Conservation (phyloP, 2,797 vertebrate genomes). For the Otus scops region DNA sequence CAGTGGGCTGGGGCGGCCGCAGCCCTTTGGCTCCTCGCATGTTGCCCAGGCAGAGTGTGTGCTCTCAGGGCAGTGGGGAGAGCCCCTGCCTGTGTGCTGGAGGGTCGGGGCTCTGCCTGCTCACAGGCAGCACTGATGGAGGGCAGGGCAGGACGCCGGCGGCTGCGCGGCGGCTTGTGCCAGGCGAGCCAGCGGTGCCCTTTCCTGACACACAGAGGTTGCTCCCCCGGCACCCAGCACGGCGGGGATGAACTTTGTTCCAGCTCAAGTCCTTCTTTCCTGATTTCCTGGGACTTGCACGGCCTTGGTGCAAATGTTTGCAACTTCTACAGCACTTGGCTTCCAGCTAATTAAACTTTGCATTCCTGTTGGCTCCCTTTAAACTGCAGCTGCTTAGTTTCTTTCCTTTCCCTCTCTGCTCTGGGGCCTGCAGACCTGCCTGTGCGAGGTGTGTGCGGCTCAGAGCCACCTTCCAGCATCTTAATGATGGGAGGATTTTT, state of each 20-base stretch:
- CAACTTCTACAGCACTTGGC: not conserved
- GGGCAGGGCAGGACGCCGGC: not conserved
- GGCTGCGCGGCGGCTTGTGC: not conserved
- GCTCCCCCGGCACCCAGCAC: not conserved
- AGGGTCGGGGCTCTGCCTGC: rapidly evolving
- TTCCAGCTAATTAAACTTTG: slow-evolving; percentile 7
- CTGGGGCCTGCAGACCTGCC: not conserved
- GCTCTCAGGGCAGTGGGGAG: rapidly evolving
- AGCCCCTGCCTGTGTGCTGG: rapidly evolving
- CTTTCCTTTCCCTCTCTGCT: not conserved
- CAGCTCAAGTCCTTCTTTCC: not conserved
- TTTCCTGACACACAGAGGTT: not conserved
- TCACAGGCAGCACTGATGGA: rapidly evolving
- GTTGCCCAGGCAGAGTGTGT: not conserved
- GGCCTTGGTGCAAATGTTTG: not conserved
- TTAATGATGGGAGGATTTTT: not conserved
- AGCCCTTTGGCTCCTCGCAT: rapidly evolving
- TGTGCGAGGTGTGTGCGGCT: not conserved
- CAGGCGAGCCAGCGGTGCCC: not conserved
- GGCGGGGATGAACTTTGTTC: not conserved
- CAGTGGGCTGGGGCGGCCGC: rapidly evolving
- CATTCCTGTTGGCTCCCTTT: not conserved
- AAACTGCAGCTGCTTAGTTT: not conserved
- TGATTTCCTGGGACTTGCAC: not conserved
- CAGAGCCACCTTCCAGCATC: not conserved